Conservation (phyloP, 2,888 invertebrate species). For the Epistrophe grossulariae region DNA sequence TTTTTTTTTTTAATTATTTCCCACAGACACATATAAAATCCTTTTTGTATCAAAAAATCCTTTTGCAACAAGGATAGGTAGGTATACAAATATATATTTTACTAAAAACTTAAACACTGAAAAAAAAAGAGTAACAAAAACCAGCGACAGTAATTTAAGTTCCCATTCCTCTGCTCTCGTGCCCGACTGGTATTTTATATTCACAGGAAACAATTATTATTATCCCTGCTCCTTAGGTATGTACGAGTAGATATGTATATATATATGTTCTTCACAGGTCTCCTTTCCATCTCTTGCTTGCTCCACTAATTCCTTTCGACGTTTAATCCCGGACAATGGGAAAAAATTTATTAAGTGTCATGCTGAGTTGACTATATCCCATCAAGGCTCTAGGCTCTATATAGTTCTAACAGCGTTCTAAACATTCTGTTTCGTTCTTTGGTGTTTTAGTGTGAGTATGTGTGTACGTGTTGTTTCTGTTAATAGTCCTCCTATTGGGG, state of each 20-base stretch:
- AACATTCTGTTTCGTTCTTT: slow-evolving; percentile 10
- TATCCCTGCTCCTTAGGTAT: neutral
- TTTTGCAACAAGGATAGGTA: neutral
- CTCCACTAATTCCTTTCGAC: slow-evolving; percentile 65
- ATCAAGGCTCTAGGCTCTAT: slow-evolving; percentile 38
- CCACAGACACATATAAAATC: slow-evolving; percentile 19
- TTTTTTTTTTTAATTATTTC: slow-evolving; percentile 15
- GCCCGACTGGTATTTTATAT: neutral
- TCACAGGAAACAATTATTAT: slow-evolving; percentile 65
- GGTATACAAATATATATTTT: slow-evolving; percentile 1
- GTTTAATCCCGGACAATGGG: slow-evolving; percentile 69
- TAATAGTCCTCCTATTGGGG: slow-evolving; percentile 42
- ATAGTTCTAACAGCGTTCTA: slow-evolving; percentile 14
- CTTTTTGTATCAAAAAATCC: slow-evolving; percentile 10
- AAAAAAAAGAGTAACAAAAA: neutral
- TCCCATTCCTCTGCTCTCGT: slow-evolving; percentile 1
- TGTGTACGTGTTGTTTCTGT: slow-evolving; percentile 49
- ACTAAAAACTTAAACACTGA: slow-evolving; percentile 6
- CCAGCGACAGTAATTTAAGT: slow-evolving; percentile 55
- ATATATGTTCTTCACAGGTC: slow-evolving; percentile 8
- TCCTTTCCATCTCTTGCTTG: slow-evolving; percentile 31
- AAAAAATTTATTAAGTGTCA: slow-evolving; percentile 71
- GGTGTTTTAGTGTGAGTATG: neutral
- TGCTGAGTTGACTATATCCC: slow-evolving; percentile 67
- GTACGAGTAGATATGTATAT: neutral